A percentile compares a stretch with the other conserved stretches of the same genome.
Conservation (phyloP, 2,113 vertebrate genomes). For the Megalops atlanticus region DNA sequence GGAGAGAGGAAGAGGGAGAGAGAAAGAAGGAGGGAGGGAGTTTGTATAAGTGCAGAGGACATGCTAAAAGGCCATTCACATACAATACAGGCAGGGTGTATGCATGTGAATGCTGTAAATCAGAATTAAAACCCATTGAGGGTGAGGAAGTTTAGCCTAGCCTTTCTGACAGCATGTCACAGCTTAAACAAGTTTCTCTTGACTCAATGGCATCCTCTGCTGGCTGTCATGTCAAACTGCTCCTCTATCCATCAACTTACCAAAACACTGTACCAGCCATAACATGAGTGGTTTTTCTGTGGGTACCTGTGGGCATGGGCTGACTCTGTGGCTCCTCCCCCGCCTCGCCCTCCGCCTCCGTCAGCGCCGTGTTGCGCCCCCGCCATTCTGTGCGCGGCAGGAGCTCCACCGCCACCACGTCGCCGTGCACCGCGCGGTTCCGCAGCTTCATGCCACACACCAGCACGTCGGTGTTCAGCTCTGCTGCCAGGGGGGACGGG, state of each 20-base stretch:
- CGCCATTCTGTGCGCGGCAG: constrained; percentile 83
- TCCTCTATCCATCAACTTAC: neutral
- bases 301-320: constrained; percentile 86
- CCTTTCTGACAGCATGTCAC: neutral
- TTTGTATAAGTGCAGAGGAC: neutral
- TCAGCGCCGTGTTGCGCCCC: constrained; percentile 77
- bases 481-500: constrained; percentile 57
- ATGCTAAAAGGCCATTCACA: neutral
- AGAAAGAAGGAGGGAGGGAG: neutral
- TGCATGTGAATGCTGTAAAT: neutral
- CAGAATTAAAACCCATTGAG: neutral
- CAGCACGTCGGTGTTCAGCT: constrained; percentile 77
- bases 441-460: constrained; percentile 81
- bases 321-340: constrained; percentile 70
- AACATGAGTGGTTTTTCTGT: too few species aligned
- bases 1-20: neutral
- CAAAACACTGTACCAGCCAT: too few species aligned
- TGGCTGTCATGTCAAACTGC: neutral
- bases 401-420: constrained; percentile 84
- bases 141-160: neutral
- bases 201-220: constrained; percentile 23
- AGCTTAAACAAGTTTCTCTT: neutral
- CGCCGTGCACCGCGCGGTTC: constrained; percentile 87
- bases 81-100: neutral
- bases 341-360: constrained; percentile 74